Evolutionary conservation across 2,113 vertebrate species (phyloP).

Genomic region (Equus przewalskii): DNA sequence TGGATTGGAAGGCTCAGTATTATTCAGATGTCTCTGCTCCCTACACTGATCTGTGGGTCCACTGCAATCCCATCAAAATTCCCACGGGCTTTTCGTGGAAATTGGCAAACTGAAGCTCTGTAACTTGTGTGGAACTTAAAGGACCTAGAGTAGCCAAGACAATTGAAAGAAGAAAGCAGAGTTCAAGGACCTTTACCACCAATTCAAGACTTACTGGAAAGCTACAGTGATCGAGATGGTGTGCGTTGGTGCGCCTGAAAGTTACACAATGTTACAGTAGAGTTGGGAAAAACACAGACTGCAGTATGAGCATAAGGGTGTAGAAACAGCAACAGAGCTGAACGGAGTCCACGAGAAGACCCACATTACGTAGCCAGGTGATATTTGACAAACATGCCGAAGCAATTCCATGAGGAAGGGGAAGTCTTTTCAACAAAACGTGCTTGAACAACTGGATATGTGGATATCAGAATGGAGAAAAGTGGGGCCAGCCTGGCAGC

Average conservation of each 20-base stretch:
- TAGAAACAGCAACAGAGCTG: too few species aligned
- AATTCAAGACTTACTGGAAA: background rate
- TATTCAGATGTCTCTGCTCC: background rate
- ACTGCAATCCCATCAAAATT: rapidly evolving
- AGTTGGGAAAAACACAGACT: too few species aligned
- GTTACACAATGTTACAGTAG: too few species aligned
- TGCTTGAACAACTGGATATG: too few species aligned
- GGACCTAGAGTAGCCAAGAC: rapidly evolving
- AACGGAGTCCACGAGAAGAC: too few species aligned
- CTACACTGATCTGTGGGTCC: rapidly evolving
- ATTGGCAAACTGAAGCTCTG: background rate
- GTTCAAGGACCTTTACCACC: background rate
- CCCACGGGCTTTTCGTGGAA: background rate
- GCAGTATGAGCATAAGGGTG: too few species aligned
- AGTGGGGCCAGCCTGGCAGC: too few species aligned
- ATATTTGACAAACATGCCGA: too few species aligned
- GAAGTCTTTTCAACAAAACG: background rate
- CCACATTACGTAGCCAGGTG: too few species aligned
- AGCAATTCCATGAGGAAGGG: background rate
- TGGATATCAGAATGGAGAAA: background rate
- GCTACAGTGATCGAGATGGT: too few species aligned
- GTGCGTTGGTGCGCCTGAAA: background rate
- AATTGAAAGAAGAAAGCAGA: rapidly evolving
- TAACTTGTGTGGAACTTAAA: rapidly evolving
- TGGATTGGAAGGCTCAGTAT: background rate